Evolutionary conservation across 2,888 invertebrate genomes (phyloP), one percentile per base, ranked within the genome.

Genomic region (Drosophila conformis): DNA sequence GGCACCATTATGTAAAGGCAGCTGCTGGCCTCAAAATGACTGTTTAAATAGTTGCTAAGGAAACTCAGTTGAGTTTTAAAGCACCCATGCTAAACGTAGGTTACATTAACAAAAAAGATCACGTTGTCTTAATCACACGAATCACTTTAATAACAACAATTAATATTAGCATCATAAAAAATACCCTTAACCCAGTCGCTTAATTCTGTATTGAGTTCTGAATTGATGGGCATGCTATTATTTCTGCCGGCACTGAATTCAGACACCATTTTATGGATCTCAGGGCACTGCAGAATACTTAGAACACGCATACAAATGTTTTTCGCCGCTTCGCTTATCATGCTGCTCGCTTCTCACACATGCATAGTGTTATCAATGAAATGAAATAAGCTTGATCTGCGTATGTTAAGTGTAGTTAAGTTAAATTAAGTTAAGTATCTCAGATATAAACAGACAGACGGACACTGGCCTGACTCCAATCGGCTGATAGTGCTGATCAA

Each of bases 21-120:
- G 71, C 73, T 80, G 72, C 65, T 76, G 67, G 33, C n/a, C 11
- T 35, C 56, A 53, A 60, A 80, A 78, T 61, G 63, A 66, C 71
- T 67, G 67, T 83, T 84, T 84, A 85, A 83, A 56, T 74, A 64
- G 40, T 69, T 69, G 62, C 53, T 46, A 25, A 36, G 52, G 53
- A 29, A 56, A 59, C 35, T 53, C 27, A 36, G 48, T 42, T 53
- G 1, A 33, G 54, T 40, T 64, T 77, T 60, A 67, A 74, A 33
- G 46, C 33, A 27, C 4, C 18, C 35, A 13, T 2, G 29, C 15
- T n/a, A n/a, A 38, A 38, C 35, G 35, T 7, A 49, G 13, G 15
- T 5, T 7, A 11, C 1, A 18, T 46, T 15, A 25, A 13, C 6
- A 25, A 11, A 15, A 13, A 13, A 21, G 4, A 21, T 33, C 6